phyloP scores from a whole-genome alignment of 2,888 invertebrate species.

The Agrochola circellaris region DNA sequence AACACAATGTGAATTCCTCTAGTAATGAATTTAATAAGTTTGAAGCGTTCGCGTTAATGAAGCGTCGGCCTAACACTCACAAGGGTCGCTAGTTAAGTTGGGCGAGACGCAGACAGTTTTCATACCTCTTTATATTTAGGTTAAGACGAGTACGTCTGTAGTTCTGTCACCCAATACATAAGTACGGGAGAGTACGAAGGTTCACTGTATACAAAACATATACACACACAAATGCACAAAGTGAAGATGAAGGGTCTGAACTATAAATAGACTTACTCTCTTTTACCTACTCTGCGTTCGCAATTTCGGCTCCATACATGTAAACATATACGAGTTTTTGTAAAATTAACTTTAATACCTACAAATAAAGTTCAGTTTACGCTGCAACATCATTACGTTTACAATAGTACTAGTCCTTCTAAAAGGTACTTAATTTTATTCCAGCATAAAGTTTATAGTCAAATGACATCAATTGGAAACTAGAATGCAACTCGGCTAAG shows the following conservation, averaged over 20 bases:
- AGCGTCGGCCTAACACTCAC: constrained; percentile 1
- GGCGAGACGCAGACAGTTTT: constrained; percentile 34
- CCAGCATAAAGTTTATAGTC: not conserved
- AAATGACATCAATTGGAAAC: not conserved
- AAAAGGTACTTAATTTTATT: not conserved
- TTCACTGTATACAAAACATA: not conserved
- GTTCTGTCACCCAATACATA: not conserved
- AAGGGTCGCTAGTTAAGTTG: constrained; percentile 19
- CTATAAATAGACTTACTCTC: not conserved
- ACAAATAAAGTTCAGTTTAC: not conserved
- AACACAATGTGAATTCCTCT: not conserved
- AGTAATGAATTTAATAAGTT: constrained; percentile 3
- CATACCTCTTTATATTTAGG: constrained; percentile 53
- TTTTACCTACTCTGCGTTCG: not conserved
- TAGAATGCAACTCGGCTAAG: not conserved
- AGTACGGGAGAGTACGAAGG: not conserved
- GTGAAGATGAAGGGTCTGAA: not conserved
- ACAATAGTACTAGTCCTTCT: not conserved
- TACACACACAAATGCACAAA: too few relatives aligned
- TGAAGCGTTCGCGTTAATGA: constrained; percentile 6
- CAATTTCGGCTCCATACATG: not conserved
- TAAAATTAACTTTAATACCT: not conserved
- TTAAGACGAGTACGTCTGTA: constrained; percentile 44
- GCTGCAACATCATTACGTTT: not conserved
- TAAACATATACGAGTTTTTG: not conserved